phyloP scores from a whole-genome alignment of 2,888 invertebrate species.

The Buathra laborator region DNA sequence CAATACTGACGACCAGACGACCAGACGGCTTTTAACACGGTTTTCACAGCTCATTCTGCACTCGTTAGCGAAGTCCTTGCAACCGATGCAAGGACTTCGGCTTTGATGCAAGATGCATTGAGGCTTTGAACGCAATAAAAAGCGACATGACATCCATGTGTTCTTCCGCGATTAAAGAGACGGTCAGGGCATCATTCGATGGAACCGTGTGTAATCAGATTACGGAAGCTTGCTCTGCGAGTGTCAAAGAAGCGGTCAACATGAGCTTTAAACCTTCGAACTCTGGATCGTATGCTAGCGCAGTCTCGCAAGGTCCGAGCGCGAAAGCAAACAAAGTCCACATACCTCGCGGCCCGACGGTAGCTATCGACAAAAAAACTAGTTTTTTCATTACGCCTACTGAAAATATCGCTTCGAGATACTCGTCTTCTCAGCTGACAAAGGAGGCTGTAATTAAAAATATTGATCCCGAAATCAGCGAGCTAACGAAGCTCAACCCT shows the following conservation, averaged over 20 bases:
- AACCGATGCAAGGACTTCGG: too few relatives aligned
- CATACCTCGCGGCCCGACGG: neutral
- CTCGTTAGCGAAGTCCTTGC: too few relatives aligned
- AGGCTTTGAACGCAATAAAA: too few relatives aligned
- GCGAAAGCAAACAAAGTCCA: neutral
- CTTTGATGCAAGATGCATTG: too few relatives aligned
- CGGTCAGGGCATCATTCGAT: too few relatives aligned
- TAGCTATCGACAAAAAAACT: neutral
- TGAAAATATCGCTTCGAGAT: neutral
- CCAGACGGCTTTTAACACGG: too few relatives aligned
- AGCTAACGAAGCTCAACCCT: neutral
- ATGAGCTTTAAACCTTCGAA: neutral
- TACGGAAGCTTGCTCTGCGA: neutral
- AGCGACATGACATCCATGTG: too few relatives aligned
- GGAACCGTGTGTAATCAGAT: too few relatives aligned
- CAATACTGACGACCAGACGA: too few relatives aligned
- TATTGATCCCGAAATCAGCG: neutral
- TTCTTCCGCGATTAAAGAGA: too few relatives aligned
- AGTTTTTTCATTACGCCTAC: neutral
- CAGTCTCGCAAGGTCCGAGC: neutral
- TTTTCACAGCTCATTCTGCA: too few relatives aligned
- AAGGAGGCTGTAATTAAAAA: slow-evolving; percentile 1
- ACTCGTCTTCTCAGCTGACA: neutral
- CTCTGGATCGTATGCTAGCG: neutral
- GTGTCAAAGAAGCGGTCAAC: neutral